These are phyloP conservation scores for Portevinia maculata DNA, from an alignment of 2,888 invertebrate genomes.

Conservation along the genomic window DNA sequence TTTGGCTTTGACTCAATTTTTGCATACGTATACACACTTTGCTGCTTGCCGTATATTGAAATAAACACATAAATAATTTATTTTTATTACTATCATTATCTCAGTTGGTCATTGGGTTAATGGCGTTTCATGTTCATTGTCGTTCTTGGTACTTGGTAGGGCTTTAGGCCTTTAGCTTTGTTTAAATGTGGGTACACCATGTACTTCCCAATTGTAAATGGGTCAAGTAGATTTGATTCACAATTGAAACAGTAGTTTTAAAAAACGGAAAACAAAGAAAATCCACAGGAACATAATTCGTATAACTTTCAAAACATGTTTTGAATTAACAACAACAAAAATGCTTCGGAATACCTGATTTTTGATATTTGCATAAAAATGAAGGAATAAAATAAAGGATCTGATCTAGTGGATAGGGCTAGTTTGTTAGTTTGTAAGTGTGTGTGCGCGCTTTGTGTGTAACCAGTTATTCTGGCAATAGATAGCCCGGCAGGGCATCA, in stretches of 20 bases:
- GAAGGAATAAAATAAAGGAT: conserved; percentile 48
- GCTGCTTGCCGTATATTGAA: no score
- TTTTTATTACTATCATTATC: conserved; percentile 71
- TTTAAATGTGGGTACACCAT: conserved; percentile 1
- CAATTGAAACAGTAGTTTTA: conserved; percentile 23
- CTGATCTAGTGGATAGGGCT: conserved; percentile 28
- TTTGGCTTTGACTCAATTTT: conserved; percentile 60
- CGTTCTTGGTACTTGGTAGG: conserved; percentile 38
- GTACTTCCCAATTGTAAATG: conserved; percentile 31
- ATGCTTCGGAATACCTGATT: conserved; percentile 35
- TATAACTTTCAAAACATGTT: conserved; percentile 42
- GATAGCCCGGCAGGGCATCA: conserved; percentile 65
- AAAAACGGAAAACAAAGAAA: conserved; percentile 6
- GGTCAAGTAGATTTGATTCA: conserved; percentile 64
- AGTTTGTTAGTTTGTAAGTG: conserved; percentile 17
- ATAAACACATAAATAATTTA: conserved; percentile 69
- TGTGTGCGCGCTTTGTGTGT: conserved; percentile 24
- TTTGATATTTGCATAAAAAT: conserved; percentile 64
- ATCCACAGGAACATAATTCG: conserved; percentile 5
- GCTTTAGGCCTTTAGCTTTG: background rate
- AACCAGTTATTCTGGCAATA: conserved; percentile 71
- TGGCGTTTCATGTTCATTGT: conserved; percentile 70
- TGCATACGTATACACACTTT: conserved; percentile 23
- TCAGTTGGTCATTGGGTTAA: conserved; percentile 74
- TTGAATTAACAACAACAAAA: conserved; percentile 14